phyloP scores from a whole-genome alignment of 2,888 invertebrate genomes.

The Calameuta filiformis region DNA sequence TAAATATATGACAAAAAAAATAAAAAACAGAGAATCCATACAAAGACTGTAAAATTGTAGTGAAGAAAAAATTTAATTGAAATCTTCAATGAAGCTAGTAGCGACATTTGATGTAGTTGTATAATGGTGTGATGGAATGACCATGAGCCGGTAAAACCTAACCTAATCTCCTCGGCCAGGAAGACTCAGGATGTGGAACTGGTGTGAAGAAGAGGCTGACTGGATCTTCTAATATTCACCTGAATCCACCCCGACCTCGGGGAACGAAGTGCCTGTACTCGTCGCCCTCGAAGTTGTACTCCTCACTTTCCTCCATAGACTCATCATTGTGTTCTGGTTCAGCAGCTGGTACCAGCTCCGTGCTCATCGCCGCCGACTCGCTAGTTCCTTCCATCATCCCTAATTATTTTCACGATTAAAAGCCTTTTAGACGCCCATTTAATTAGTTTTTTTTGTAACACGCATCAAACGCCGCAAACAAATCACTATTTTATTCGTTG shows the following conservation, averaged over 20 bases:
- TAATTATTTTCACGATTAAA: constrained; percentile 24
- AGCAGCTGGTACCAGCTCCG: constrained; percentile 34
- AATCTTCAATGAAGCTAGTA: background rate
- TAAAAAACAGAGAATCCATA: background rate
- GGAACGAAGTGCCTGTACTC: constrained; percentile 68
- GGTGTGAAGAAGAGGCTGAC: constrained; percentile 1
- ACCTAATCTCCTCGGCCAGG: background rate
- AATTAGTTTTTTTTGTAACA: constrained; percentile 27
- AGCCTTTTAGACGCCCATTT: constrained; percentile 31
- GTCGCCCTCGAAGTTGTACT: constrained; percentile 62
- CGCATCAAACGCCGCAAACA: constrained; percentile 44
- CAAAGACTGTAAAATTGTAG: background rate
- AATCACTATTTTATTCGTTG: constrained; percentile 40
- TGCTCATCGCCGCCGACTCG: constrained; percentile 31
- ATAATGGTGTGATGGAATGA: background rate
- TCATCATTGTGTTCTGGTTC: constrained; percentile 57
- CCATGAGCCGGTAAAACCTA: background rate
- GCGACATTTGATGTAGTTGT: background rate
- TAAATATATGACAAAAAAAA: background rate
- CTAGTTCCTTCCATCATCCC: constrained; percentile 28
- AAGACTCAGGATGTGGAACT: background rate
- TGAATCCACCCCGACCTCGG: constrained; percentile 68
- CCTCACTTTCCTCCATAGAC: constrained; percentile 57
- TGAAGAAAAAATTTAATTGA: background rate
- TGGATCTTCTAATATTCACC: constrained; percentile 54